Conservation (phyloP, 2,888 invertebrate genomes). For the Meta bourneti region DNA sequence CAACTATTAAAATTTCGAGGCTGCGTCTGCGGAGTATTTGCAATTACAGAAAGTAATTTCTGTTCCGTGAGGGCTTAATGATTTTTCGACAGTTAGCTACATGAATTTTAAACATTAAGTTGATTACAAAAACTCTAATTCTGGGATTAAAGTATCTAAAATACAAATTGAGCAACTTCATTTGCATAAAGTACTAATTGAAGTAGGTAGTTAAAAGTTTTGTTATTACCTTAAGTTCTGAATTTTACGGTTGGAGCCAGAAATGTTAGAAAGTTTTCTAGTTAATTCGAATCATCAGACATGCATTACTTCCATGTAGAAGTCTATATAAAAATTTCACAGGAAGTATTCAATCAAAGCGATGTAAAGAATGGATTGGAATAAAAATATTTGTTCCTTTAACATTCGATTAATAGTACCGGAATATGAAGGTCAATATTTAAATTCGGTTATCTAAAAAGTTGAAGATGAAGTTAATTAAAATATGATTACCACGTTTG, state of each 20-base stretch:
- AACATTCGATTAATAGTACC: too few relatives aligned
- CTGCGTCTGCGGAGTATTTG: not conserved
- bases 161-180: not conserved
- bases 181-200: not conserved
- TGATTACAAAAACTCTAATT: not conserved
- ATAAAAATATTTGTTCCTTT: too few relatives aligned
- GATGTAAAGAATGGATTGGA: too few relatives aligned
- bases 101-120: not conserved
- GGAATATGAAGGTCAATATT: too few relatives aligned
- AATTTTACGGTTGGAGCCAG: not conserved
- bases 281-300: too few relatives aligned
- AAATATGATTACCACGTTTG: too few relatives aligned
- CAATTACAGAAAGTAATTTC: not conserved
- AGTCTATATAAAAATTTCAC: too few relatives aligned
- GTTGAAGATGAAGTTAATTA: too few relatives aligned
- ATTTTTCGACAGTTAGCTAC: not conserved
- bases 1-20: not conserved
- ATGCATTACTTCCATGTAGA: too few relatives aligned
- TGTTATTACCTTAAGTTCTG: not conserved
- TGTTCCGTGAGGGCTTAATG: not conserved
- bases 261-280: not conserved
- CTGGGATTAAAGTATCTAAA: not conserved
- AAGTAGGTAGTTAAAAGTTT: not conserved
- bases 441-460: too few relatives aligned
- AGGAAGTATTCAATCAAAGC: too few relatives aligned